Percentiles rank a stretch among this genome's conserved stretches.
phyloP scores from a whole-genome alignment of 2,888 invertebrate species.

The Lepidocyrtoides sp. region DNA sequence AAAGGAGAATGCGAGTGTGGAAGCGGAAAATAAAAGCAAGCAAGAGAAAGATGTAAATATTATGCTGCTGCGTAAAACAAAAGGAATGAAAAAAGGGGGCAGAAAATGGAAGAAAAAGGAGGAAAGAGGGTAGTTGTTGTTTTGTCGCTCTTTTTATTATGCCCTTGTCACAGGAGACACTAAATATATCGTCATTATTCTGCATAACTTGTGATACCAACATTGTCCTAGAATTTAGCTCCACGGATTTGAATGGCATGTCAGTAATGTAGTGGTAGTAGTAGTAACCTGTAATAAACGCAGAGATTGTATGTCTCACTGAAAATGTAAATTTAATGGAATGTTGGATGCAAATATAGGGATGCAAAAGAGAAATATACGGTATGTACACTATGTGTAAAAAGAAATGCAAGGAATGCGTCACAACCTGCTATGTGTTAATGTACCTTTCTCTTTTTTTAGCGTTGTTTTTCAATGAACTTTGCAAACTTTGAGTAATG shows the following conservation, averaged over 20 bases:
- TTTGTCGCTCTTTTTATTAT: constrained; percentile 29
- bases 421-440: no score
- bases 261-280: constrained; percentile 54
- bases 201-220: constrained; percentile 22
- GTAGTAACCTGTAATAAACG: constrained; percentile 55
- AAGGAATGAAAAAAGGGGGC: background rate
- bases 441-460: no score
- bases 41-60: background rate
- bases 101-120: background rate
- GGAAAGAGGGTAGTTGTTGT: constrained; percentile 1
- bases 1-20: background rate
- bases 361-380: background rate
- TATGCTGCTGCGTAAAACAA: constrained; percentile 23
- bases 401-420: background rate
- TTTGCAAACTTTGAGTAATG: no score
- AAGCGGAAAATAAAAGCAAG: background rate
- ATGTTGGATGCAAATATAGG: background rate
- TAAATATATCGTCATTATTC: constrained; percentile 40
- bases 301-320: constrained; percentile 20
- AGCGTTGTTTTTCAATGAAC: no score
- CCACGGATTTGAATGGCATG: constrained; percentile 27
- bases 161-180: constrained; percentile 37
- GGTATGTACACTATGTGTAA: no score
- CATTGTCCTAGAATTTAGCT: background rate
- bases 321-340: constrained; percentile 29